phyloP scores from a whole-genome alignment of 2,888 invertebrate species.

The Troglohyphantes excavatus region DNA sequence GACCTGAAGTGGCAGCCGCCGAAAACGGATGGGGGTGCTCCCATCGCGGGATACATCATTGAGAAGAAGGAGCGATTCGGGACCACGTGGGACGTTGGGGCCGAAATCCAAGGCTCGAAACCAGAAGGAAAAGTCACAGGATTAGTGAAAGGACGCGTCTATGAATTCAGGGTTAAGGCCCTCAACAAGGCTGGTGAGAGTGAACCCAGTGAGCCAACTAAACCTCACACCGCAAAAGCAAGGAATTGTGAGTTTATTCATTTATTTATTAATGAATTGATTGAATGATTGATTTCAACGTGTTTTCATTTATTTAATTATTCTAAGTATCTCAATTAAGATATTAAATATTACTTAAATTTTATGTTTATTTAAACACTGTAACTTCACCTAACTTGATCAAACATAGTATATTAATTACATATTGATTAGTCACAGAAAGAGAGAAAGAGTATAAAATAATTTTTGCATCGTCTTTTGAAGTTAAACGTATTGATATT shows the following conservation, averaged over 20 bases:
- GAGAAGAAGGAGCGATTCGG: slow-evolving; percentile 88
- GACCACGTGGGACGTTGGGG: slow-evolving; percentile 89
- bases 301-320: neutral
- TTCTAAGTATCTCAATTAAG: slow-evolving; percentile 86
- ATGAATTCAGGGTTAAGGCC: slow-evolving; percentile 83
- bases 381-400: neutral
- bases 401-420: no score
- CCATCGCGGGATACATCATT: slow-evolving; percentile 87
- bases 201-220: slow-evolving; percentile 86
- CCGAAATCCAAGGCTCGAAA: slow-evolving; percentile 84
- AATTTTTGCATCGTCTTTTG: no score
- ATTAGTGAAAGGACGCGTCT: slow-evolving; percentile 88
- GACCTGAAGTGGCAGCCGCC: slow-evolving; percentile 89
- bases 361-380: neutral
- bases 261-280: no score
- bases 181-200: slow-evolving; percentile 84
- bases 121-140: slow-evolving; percentile 94
- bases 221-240: slow-evolving; percentile 92
- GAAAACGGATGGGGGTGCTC: slow-evolving; percentile 81
- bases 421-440: no score
- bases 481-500: no score
- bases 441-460: no score
- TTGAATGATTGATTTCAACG: neutral
- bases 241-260: slow-evolving; percentile 89
- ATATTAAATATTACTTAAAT: neutral